Evolutionary conservation across 2,113 vertebrate species (phyloP).

Genomic region (Stercorarius parasiticus): DNA sequence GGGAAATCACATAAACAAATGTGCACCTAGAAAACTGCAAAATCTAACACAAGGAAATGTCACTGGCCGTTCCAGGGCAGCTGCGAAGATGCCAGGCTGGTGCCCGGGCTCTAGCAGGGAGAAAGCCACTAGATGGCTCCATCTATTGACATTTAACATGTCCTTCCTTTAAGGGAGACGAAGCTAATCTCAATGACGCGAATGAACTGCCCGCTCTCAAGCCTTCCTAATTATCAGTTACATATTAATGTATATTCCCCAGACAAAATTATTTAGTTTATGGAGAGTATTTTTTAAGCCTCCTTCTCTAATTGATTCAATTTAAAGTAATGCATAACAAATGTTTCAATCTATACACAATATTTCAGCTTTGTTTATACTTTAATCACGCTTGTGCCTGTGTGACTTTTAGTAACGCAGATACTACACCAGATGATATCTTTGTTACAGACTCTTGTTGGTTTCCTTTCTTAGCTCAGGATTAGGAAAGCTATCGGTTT

Average conservation of each 20-base stretch:
- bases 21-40: background rate
- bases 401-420: background rate
- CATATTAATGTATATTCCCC: background rate
- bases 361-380: background rate
- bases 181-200: background rate
- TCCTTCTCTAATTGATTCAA: background rate
- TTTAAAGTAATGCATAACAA: background rate
- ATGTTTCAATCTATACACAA: background rate
- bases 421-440: background rate
- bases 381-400: background rate
- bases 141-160: background rate
- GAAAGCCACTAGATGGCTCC: constrained; percentile 37
- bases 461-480: background rate
- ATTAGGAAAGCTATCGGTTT: background rate
- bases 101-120: background rate
- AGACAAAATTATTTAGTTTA: constrained; percentile 10
- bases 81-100: background rate
- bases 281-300: background rate
- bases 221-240: background rate
- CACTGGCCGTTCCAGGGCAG: background rate
- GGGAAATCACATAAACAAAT: background rate
- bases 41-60: background rate
- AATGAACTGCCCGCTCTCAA: background rate
- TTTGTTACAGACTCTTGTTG: background rate
- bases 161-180: background rate